Conservation (phyloP, 2,797 vertebrate species). For the Enteromius trimaculatus region DNA sequence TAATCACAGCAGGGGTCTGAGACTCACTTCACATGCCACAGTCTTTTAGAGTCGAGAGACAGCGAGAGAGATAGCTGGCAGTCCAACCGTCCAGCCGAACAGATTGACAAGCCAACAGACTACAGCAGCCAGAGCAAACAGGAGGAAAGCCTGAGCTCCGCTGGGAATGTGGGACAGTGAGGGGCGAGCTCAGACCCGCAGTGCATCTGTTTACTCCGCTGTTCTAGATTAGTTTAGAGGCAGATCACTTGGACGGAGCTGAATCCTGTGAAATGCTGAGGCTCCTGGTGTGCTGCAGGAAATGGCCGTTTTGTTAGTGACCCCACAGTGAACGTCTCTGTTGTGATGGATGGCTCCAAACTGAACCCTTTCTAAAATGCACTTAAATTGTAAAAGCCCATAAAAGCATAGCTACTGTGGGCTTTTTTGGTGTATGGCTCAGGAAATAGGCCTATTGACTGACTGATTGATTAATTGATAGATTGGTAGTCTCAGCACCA, state of each 20-base stretch:
- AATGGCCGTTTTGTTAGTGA: slow-evolving; percentile 40
- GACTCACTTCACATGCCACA: slow-evolving; percentile 37
- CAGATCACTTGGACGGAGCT: slow-evolving; percentile 54
- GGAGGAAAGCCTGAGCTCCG: slow-evolving; percentile 35
- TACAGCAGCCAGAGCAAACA: slow-evolving; percentile 29
- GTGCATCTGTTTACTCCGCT: slow-evolving; percentile 61
- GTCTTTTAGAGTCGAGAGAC: slow-evolving; percentile 12
- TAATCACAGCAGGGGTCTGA: slow-evolving; percentile 51
- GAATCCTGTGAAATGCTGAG: slow-evolving; percentile 60
- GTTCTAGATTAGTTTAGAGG: slow-evolving; percentile 56
- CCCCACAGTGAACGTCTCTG: slow-evolving; percentile 21
- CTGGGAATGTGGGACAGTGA: slow-evolving; percentile 38
- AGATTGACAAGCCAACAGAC: slow-evolving; percentile 43
- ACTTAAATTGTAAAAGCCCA: background rate
- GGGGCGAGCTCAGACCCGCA: slow-evolving; percentile 43
- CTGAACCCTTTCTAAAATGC: background rate
- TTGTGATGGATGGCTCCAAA: slow-evolving; percentile 30
- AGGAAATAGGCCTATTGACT: background rate
- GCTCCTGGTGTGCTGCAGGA: slow-evolving; percentile 42
- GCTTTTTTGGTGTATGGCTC: background rate
- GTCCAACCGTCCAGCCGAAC: slow-evolving; percentile 25
- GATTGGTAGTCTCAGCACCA: background rate
- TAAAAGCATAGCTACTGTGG: background rate
- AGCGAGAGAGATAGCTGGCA: slow-evolving; percentile 23
- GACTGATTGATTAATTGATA: background rate